Evolutionary conservation across 2,888 invertebrate species (phyloP).

Genomic region (Macrophya alboannulata): DNA sequence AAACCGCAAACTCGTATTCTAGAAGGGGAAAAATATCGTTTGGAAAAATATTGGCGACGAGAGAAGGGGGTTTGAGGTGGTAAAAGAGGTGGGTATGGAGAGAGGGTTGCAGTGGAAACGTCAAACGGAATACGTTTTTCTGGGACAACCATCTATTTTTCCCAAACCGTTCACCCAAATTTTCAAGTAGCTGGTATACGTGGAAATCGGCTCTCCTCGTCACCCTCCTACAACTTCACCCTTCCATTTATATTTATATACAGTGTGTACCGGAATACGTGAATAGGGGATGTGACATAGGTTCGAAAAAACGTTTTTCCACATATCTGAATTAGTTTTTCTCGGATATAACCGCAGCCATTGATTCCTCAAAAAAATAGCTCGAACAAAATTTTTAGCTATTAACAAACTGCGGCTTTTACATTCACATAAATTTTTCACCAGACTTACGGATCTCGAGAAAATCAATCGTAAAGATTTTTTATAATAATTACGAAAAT

Average conservation of each 20-base stretch:
- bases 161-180: conserved; percentile 46
- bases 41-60: conserved; percentile 32
- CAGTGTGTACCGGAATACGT: conserved; percentile 38
- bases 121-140: conserved; percentile 50
- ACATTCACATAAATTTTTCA: background rate
- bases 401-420: background rate
- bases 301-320: background rate
- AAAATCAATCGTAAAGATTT: background rate
- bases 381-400: background rate
- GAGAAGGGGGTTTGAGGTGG: background rate
- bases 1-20: conserved; percentile 39
- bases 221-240: background rate
- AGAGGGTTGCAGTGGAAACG: background rate
- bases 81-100: background rate
- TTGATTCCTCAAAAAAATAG: background rate
- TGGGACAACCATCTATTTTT: conserved; percentile 46
- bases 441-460: background rate
- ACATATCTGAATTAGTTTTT: background rate
- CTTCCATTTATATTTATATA: conserved; percentile 45
- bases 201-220: conserved; percentile 17
- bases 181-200: conserved; percentile 49
- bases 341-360: background rate
- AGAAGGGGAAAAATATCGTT: conserved; percentile 24
- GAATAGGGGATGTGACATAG: conserved; percentile 9
- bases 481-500: no score